Evolutionary conservation across 2,113 vertebrate genomes (phyloP).

Genomic region (Origma solitaria): DNA sequence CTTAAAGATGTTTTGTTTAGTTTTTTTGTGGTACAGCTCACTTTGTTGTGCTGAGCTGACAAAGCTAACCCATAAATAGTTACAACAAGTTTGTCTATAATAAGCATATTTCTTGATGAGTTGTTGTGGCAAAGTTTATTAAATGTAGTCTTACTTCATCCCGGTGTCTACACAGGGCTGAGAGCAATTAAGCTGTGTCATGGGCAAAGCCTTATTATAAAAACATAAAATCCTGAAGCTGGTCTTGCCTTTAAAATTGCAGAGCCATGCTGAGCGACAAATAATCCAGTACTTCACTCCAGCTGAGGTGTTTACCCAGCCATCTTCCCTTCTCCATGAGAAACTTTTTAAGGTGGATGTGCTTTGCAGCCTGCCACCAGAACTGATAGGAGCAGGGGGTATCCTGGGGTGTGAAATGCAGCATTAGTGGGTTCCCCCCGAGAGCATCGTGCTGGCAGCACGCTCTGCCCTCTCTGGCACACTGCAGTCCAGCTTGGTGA

Average conservation of each 20-base stretch:
- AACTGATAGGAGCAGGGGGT: background rate
- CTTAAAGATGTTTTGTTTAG: background rate
- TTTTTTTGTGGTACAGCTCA: background rate
- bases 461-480: background rate
- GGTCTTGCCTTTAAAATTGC: background rate
- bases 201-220: background rate
- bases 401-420: accelerated
- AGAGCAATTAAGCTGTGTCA: background rate
- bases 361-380: background rate
- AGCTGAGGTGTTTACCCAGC: background rate
- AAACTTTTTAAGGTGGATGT: background rate
- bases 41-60: background rate
- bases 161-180: background rate
- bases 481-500: background rate
- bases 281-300: background rate
- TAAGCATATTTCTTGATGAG: background rate
- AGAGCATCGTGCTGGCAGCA: accelerated
- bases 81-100: background rate
- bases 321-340: background rate
- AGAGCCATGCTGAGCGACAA: background rate
- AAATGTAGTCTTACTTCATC: background rate
- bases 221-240: background rate
- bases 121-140: background rate
- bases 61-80: background rate
- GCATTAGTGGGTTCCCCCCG: background rate